Evolutionary conservation across 1,140 invertebrate species (phyloP).

Genomic region (Potamilus streckersoni): DNA sequence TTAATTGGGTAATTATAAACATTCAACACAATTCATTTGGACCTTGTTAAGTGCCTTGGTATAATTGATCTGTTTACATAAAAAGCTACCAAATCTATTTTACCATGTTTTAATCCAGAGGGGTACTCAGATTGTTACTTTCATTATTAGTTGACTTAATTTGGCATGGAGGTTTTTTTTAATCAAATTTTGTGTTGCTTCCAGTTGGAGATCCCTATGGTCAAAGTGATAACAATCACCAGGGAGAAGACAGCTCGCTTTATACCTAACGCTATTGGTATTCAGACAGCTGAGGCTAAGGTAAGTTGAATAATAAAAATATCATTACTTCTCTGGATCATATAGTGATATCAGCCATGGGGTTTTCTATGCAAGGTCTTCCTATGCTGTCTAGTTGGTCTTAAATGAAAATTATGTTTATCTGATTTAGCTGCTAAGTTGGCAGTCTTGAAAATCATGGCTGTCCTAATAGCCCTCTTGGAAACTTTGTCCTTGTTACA

Average conservation of each 20-base stretch:
- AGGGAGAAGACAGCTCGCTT: conserved; percentile 92
- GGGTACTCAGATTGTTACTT: neutral
- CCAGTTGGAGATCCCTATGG: conserved; percentile 74
- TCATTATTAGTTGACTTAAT: neutral
- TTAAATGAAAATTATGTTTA: too few species aligned
- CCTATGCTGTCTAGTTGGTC: too few species aligned
- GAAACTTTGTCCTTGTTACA: too few species aligned
- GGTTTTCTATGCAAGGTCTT: too few species aligned
- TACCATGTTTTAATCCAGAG: neutral
- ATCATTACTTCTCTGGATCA: too few species aligned
- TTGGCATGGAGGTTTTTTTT: neutral
- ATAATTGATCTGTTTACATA: neutral
- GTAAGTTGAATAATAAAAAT: conserved; percentile 44
- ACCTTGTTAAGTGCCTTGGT: too few species aligned
- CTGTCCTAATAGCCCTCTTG: too few species aligned
- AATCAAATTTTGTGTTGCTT: conserved; percentile 16
- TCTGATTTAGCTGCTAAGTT: too few species aligned
- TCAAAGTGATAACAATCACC: conserved; percentile 84
- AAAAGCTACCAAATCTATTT: neutral
- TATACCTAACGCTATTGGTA: conserved; percentile 88
- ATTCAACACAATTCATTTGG: neutral
- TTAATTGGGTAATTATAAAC: neutral
- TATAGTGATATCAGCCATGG: too few species aligned
- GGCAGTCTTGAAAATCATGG: too few species aligned
- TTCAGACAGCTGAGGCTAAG: conserved; percentile 84